Evolutionary conservation across 2,888 invertebrate genomes (phyloP), one percentile per base, ranked within the genome.

Genomic region (Sphaerophoria rueppellii): DNA sequence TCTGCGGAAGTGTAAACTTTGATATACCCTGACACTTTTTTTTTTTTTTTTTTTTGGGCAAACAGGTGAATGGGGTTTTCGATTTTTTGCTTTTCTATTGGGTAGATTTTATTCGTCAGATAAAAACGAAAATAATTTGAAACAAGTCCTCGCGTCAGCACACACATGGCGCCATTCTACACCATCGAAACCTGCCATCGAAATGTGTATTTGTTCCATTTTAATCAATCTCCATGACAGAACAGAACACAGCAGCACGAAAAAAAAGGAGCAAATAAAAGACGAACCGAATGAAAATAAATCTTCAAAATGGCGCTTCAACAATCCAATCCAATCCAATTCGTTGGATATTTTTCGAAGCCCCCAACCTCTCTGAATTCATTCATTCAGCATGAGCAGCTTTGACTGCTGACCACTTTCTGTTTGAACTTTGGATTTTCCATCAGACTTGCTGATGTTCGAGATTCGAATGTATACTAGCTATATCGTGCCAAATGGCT

Each of bases 341-440:
- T 76, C 80, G 76, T 48, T 58, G 63, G 34, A 57, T 61, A 43
- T 16, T 40, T 50, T 16, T 50, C 37, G 24, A 24, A 24, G 24
- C 24, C 4, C 2, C 14, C 2, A 5, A 6, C 12, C 40, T 9
- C 37, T n/a, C 48, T 43, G 52, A 35, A 57, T 57, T 69, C 48
- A 50, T 63, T 65, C 65, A 24, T 24, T 24, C 24, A 24, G 24
- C 24, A 24, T 24, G 24, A 65, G 65, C 63, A 63, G 72, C 67
- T 61, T 72, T 63, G 70, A 57, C 76, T 60, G 80, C 72, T 76
- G 76, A 80, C 80, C 85, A 85, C 81, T 77, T 86, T 86, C 82
- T 86, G 82, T 86, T 86, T 86, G 86, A 86, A 86, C 82, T 86
- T 86, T 82, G 82, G 86, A 86, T 86, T 86, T 86, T 86, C 86